Percentiles rank a stretch among this genome's conserved stretches.
Conservation (phyloP, 2,888 invertebrate genomes). For the Phrixothrix hirtus region DNA sequence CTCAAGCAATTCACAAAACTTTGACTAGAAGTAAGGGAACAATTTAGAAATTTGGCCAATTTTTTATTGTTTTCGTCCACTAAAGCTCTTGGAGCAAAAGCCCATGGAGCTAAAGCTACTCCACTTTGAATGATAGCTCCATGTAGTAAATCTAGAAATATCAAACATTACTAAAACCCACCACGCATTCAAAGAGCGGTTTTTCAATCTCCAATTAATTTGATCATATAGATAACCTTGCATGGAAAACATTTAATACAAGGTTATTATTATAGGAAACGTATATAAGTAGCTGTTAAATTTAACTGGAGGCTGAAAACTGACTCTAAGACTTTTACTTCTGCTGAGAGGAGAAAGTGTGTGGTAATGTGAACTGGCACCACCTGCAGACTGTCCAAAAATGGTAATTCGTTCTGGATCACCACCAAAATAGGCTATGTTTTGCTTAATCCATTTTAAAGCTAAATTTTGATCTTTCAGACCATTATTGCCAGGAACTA, state of each 20-base stretch:
- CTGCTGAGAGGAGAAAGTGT: conserved; percentile 53
- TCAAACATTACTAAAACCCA: neutral
- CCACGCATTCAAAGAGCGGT: neutral
- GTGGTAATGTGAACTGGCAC: conserved; percentile 53
- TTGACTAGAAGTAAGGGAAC: conserved; percentile 59
- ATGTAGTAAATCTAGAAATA: conserved; percentile 10
- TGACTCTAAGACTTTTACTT: conserved; percentile 39
- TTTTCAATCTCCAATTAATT: neutral
- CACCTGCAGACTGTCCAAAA: conserved; percentile 56
- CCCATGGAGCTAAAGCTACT: conserved; percentile 60
- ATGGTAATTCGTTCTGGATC: conserved; percentile 51
- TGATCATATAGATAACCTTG: too few species aligned
- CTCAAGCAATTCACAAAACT: conserved; percentile 66
- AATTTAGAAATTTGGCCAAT: conserved; percentile 65
- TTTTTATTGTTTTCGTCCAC: conserved; percentile 63
- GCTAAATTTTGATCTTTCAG: conserved; percentile 55
- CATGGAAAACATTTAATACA: too few species aligned
- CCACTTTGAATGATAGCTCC: conserved; percentile 77
- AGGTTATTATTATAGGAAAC: too few species aligned
- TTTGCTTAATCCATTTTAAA: conserved; percentile 51
- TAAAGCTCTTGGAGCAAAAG: conserved; percentile 59
- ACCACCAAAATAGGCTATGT: conserved; percentile 53
- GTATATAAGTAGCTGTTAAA: too few species aligned
- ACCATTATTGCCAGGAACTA: conserved; percentile 55
- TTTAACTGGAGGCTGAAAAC: too few species aligned